phyloP scores from a whole-genome alignment of 1,140 invertebrate species.

The Wasmannia auropunctata region DNA sequence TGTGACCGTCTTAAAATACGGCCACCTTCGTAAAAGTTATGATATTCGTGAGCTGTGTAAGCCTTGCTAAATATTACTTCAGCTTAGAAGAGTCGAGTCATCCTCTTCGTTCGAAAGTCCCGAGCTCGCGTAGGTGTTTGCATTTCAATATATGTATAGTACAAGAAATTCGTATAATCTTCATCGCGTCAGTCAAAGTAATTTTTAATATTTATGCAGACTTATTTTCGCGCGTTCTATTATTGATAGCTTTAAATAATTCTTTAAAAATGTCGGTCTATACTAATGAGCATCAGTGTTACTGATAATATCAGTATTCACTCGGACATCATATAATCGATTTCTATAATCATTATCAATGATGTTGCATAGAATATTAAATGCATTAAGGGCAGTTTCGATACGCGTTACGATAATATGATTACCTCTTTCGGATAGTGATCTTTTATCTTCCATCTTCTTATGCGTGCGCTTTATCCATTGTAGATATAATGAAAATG shows the following conservation, averaged over 20 bases:
- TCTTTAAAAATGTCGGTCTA: not conserved
- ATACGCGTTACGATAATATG: not conserved
- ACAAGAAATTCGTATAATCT: slow-evolving; percentile 63
- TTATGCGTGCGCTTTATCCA: not conserved
- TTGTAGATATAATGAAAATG: slow-evolving; percentile 47
- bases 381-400: slow-evolving; percentile 8
- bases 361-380: slow-evolving; percentile 4
- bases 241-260: slow-evolving; percentile 34
- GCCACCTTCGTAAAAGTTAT: slow-evolving; percentile 15
- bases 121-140: not conserved
- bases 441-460: slow-evolving; percentile 3
- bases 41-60: slow-evolving; percentile 22
- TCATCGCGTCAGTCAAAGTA: slow-evolving; percentile 48
- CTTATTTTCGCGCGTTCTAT: slow-evolving; percentile 35
- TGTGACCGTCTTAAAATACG: slow-evolving; percentile 9
- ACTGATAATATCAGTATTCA: not conserved
- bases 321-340: not conserved
- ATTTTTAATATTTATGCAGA: slow-evolving; percentile 12
- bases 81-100: slow-evolving; percentile 12
- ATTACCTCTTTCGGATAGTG: not conserved
- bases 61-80: slow-evolving; percentile 37
- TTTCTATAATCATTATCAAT: not conserved
- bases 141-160: slow-evolving; percentile 49
- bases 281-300: slow-evolving; percentile 1
- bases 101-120: not conserved